These are phyloP conservation scores for Agrochola macilenta DNA, from an alignment of 2,888 invertebrate species.

Conservation along the genomic window DNA sequence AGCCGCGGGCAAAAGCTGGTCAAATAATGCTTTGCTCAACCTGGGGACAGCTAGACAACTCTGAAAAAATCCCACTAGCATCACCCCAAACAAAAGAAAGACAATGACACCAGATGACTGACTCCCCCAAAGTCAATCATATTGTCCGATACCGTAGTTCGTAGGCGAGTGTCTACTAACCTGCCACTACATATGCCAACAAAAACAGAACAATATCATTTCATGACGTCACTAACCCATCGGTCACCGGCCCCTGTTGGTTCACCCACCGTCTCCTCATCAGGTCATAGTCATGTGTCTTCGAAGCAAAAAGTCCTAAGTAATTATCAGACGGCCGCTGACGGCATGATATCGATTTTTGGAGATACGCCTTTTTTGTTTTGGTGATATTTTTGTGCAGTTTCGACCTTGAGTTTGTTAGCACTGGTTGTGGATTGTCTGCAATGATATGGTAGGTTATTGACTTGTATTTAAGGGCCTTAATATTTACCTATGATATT, in stretches of 20 bases:
- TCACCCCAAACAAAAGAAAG: conserved; percentile 6
- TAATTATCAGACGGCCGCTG: neutral
- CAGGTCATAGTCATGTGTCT: conserved; percentile 58
- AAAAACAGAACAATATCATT: conserved; percentile 54
- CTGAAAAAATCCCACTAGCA: neutral
- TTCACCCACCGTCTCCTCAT: conserved; percentile 63
- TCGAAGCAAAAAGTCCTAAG: conserved; percentile 42
- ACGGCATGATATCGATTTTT: conserved; percentile 35
- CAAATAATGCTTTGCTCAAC: neutral
- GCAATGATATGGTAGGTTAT: conserved; percentile 25
- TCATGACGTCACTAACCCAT: conserved; percentile 58
- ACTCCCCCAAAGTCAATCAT: conserved; percentile 23
- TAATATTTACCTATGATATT: neutral
- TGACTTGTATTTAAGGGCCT: conserved; percentile 1
- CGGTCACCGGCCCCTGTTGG: conserved; percentile 63
- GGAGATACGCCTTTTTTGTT: conserved; percentile 5
- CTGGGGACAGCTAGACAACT: neutral
- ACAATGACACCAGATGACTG: conserved; percentile 22
- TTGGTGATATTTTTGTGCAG: conserved; percentile 8
- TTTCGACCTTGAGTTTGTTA: conserved; percentile 38
- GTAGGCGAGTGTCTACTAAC: conserved; percentile 32
- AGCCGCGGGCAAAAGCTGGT: too few relatives aligned
- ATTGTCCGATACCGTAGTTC: neutral
- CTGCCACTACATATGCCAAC: conserved; percentile 35
- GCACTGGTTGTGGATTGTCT: conserved; percentile 13